These are phyloP conservation scores for Opisthograptis luteolata DNA, from an alignment of 2,888 invertebrate genomes.

Conservation along the genomic window DNA sequence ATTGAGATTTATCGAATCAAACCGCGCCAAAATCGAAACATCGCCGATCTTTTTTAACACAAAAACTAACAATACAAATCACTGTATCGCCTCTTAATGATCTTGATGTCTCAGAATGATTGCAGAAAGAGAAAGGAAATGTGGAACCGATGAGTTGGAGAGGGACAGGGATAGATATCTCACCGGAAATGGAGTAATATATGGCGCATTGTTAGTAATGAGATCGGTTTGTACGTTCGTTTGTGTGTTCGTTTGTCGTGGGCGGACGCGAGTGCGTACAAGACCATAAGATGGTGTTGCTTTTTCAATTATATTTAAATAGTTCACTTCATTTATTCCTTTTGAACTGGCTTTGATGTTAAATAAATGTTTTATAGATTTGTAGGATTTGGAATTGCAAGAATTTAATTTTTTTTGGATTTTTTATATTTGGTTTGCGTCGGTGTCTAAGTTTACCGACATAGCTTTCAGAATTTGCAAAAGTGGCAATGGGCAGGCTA, in stretches of 20 bases:
- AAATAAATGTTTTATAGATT: too few relatives aligned
- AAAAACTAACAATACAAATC: slow-evolving; percentile 64
- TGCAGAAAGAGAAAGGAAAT: slow-evolving; percentile 54
- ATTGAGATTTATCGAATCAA: slow-evolving; percentile 39
- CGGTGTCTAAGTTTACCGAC: too few relatives aligned
- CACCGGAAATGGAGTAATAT: slow-evolving; percentile 81
- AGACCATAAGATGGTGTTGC: slow-evolving; percentile 44
- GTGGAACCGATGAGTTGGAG: slow-evolving; percentile 34
- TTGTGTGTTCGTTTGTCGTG: slow-evolving; percentile 66
- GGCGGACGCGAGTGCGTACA: slow-evolving; percentile 53
- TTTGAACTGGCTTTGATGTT: too few relatives aligned
- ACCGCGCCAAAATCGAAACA: slow-evolving; percentile 33
- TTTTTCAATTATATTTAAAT: slow-evolving; percentile 45
- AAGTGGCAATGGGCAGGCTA: too few relatives aligned
- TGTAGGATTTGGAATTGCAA: too few relatives aligned
- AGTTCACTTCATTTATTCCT: slow-evolving; percentile 17
- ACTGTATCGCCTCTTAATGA: slow-evolving; percentile 79
- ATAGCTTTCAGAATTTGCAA: too few relatives aligned
- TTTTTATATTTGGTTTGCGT: too few relatives aligned
- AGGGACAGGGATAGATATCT: slow-evolving; percentile 57
- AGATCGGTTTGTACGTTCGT: slow-evolving; percentile 74
- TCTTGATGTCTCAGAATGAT: slow-evolving; percentile 72
- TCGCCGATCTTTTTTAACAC: slow-evolving; percentile 27
- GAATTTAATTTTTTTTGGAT: too few relatives aligned
- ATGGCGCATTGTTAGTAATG: slow-evolving; percentile 83